These are phyloP conservation scores for Metopolophium dirhodum DNA, from an alignment of 1,140 invertebrate species.

Conservation along the genomic window DNA sequence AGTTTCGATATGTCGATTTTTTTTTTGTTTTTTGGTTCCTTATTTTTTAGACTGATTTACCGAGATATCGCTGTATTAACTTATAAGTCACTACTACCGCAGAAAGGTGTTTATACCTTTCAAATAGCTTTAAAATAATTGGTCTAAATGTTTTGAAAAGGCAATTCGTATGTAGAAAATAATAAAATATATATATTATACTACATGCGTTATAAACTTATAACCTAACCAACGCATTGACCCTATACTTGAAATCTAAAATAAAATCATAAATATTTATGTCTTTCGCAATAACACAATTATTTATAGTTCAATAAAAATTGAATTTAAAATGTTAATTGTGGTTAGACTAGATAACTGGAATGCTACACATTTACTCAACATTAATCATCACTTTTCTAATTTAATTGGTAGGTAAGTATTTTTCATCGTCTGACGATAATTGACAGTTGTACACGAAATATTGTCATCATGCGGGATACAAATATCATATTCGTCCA, in stretches of 20 bases:
- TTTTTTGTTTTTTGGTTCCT: too few relatives aligned
- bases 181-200: neutral
- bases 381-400: neutral
- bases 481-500: neutral
- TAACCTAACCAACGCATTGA: neutral
- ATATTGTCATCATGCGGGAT: neutral
- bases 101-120: neutral
- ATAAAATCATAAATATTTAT: neutral
- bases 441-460: too few relatives aligned
- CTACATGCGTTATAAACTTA: neutral
- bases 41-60: too few relatives aligned
- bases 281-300: neutral
- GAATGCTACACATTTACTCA: neutral
- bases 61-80: neutral
- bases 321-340: neutral
- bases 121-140: neutral
- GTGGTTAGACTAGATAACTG: neutral
- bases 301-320: neutral
- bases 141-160: neutral
- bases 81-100: neutral
- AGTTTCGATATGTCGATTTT: too few relatives aligned
- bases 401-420: neutral
- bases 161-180: neutral
- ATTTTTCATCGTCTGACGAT: neutral
- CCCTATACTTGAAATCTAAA: neutral